Percentiles rank a stretch among this genome's conserved stretches.
These are phyloP conservation scores for Tethya wilhelma DNA, from an alignment of 37 sponge, comb jelly and placozoan genomes.

Conservation along the genomic window DNA sequence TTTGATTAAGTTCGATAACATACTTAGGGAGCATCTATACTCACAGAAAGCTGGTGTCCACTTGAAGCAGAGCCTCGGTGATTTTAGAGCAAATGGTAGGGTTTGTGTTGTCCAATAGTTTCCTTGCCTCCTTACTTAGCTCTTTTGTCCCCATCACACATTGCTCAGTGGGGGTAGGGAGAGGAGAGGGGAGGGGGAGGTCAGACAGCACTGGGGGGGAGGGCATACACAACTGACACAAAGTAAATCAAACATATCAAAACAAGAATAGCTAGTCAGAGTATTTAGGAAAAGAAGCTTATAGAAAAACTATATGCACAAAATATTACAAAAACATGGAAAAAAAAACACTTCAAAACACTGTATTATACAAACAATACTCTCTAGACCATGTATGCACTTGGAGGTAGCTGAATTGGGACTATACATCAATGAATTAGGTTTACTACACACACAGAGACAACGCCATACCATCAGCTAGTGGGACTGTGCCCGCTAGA, in stretches of 20 bases:
- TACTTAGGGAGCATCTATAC: background rate
- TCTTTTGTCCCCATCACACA: conserved; percentile 22
- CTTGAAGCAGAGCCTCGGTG: conserved; percentile 34
- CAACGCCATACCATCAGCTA: conserved; percentile 56
- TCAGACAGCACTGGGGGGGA: conserved; percentile 78
- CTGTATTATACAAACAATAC: too few species aligned
- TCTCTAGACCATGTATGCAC: too few species aligned
- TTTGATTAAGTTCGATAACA: background rate
- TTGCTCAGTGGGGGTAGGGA: conserved; percentile 54
- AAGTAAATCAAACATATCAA: too few species aligned
- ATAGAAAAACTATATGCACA: background rate
- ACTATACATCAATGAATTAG: background rate
- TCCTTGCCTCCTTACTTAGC: conserved; percentile 38
- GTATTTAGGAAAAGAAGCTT: background rate
- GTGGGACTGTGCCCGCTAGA: conserved; percentile 49
- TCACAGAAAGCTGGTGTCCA: conserved; percentile 75
- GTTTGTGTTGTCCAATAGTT: conserved; percentile 36
- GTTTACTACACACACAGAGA: background rate
- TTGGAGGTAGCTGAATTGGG: background rate
- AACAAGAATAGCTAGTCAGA: background rate
- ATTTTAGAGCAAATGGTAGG: conserved; percentile 32
- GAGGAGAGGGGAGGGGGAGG: conserved; percentile 64
- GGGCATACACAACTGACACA: too few species aligned
- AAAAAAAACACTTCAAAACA: too few species aligned
- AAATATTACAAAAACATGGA: background rate